Evolutionary conservation across 2,113 vertebrate genomes (phyloP).

Genomic region (Chlorocebus sabaeus): DNA sequence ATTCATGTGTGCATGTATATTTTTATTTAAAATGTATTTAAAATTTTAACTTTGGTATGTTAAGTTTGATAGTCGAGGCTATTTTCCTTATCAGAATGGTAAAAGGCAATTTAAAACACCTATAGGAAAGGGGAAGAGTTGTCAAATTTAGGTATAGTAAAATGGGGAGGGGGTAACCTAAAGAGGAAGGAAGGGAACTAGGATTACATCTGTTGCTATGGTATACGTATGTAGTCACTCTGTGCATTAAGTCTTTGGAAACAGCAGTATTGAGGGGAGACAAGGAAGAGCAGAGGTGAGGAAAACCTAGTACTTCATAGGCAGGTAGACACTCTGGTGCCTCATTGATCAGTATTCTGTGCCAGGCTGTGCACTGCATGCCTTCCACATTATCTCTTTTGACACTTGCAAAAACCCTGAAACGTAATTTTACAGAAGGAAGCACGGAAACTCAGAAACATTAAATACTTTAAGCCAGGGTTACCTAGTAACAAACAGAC

Average conservation of each 20-base stretch:
- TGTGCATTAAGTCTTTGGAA: background rate
- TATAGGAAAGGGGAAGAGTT: background rate
- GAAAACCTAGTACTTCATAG: too few relatives aligned
- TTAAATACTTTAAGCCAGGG: background rate
- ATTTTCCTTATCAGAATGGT: background rate
- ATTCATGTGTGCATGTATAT: background rate
- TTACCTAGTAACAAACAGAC: background rate
- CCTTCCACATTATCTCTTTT: background rate
- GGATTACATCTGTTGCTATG: accelerated
- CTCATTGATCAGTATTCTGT: background rate
- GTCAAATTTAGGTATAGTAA: background rate
- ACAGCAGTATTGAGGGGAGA: background rate
- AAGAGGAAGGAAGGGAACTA: background rate
- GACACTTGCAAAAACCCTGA: background rate
- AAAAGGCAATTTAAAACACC: background rate
- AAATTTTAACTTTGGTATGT: background rate
- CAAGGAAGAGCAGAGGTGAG: background rate
- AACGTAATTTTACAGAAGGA: background rate
- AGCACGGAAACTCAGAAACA: background rate
- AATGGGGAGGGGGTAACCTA: background rate
- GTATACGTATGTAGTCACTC: accelerated
- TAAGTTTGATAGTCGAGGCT: background rate
- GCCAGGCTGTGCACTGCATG: background rate
- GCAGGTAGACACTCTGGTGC: background rate
- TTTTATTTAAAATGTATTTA: constrained; percentile 21